phyloP scores from a whole-genome alignment of 2,888 invertebrate species.

The Drosophila aldrichi region DNA sequence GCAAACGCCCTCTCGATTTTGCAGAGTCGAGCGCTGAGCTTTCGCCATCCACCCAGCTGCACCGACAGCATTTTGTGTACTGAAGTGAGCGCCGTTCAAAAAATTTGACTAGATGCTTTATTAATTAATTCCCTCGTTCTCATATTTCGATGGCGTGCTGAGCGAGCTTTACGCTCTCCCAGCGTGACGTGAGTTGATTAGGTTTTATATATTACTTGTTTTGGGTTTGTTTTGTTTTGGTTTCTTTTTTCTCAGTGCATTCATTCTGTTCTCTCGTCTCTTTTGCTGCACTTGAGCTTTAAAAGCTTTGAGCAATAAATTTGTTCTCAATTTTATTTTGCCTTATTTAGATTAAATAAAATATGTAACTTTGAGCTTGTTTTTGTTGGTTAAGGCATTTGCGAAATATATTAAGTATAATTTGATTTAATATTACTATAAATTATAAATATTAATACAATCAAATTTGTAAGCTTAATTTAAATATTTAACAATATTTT shows the following conservation, averaged over 20 bases:
- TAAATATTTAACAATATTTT: too few relatives aligned
- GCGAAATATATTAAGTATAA: too few relatives aligned
- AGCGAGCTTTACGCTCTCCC: conserved; percentile 58
- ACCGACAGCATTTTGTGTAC: conserved; percentile 67
- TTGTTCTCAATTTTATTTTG: too few relatives aligned
- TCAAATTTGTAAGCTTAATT: too few relatives aligned
- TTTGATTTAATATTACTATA: too few relatives aligned
- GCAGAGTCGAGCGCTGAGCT: conserved; percentile 27
- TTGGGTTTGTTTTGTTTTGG: conserved; percentile 19
- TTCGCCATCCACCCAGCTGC: conserved; percentile 25
- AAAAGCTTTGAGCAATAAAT: not conserved
- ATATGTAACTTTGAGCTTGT: too few relatives aligned
- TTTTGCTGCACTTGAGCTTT: conserved; percentile 15
- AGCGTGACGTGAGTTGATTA: conserved; percentile 31
- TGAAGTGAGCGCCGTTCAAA: conserved; percentile 26
- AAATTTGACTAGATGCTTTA: conserved; percentile 10
- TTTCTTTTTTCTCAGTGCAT: not conserved
- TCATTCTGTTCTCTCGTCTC: not conserved
- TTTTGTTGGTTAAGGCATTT: too few relatives aligned
- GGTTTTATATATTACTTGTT: conserved; percentile 22
- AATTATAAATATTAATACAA: too few relatives aligned
- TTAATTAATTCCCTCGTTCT: conserved; percentile 23
- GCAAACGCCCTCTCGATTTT: conserved; percentile 28
- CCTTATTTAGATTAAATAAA: not conserved
- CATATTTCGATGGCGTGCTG: conserved; percentile 9